A percentile compares a stretch with the other conserved stretches of the same genome.
Evolutionary conservation across 2,797 vertebrate species (phyloP).

Genomic region (Chelidonichthys spinosus): DNA sequence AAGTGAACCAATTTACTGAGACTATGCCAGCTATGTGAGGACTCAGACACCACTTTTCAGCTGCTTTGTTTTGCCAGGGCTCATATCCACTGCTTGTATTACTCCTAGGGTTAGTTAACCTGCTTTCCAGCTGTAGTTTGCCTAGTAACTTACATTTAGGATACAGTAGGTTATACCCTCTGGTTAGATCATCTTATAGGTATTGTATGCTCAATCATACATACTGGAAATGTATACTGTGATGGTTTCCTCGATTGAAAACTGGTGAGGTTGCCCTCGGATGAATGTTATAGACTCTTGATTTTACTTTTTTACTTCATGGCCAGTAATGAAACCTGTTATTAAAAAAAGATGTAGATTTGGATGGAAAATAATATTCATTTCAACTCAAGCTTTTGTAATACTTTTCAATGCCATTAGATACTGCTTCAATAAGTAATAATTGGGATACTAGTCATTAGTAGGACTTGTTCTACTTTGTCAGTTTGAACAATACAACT

Average conservation of each 20-base stretch:
- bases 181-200: constrained; percentile 45
- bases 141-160: constrained; percentile 48
- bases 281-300: constrained; percentile 61
- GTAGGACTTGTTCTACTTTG: constrained; percentile 57
- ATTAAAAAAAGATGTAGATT: constrained; percentile 47
- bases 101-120: constrained; percentile 41
- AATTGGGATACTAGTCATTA: constrained; percentile 56
- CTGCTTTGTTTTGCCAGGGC: constrained; percentile 37
- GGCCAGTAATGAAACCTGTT: constrained; percentile 77
- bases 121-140: constrained; percentile 55
- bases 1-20: constrained; percentile 83
- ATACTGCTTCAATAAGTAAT: constrained; percentile 57
- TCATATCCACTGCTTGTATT: constrained; percentile 49
- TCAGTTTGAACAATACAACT: constrained; percentile 47
- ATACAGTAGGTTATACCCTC: constrained; percentile 39
- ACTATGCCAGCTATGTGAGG: constrained; percentile 38
- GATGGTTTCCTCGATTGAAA: constrained; percentile 59
- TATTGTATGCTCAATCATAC: constrained; percentile 41
- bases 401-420: constrained; percentile 60
- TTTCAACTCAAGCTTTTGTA: constrained; percentile 68
- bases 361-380: constrained; percentile 42
- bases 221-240: constrained; percentile 66
- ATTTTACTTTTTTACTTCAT: constrained; percentile 45
- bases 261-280: constrained; percentile 46
- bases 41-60: constrained; percentile 38